Percentiles rank a stretch among this genome's conserved stretches.
Conservation (phyloP, 2,113 vertebrate genomes). For the Zapus hudsonius region DNA sequence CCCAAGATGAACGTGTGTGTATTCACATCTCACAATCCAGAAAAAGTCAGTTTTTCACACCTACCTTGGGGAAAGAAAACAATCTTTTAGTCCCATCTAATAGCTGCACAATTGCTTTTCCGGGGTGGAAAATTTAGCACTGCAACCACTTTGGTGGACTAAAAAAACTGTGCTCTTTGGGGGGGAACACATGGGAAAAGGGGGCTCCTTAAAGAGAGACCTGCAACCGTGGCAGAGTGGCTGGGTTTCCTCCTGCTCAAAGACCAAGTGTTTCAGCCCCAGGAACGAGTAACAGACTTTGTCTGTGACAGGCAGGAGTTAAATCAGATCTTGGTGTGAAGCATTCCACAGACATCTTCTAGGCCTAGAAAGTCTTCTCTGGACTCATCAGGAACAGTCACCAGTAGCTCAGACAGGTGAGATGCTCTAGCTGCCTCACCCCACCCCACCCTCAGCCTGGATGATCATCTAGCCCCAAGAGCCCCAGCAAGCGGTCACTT, state of each 20-base stretch:
- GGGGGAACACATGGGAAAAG: not conserved
- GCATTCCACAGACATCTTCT: fast-evolving
- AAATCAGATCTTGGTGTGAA: not conserved
- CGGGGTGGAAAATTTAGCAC: not conserved
- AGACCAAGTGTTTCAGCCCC: fast-evolving
- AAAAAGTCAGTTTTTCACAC: not conserved
- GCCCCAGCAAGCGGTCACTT: not conserved
- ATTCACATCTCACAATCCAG: not conserved
- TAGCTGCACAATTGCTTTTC: not conserved
- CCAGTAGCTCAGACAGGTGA: not conserved
- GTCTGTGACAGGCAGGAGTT: not conserved
- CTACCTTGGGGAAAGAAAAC: not conserved
- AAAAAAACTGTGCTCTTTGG: not conserved
- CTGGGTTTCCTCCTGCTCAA: not conserved
- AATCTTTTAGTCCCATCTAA: not conserved
- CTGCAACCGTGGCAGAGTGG: not conserved
- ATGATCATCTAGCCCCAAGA: not conserved
- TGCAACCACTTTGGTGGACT: not conserved
- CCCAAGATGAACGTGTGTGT: not conserved
- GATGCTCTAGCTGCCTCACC: too few relatives aligned
- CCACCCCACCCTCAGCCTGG: fast-evolving
- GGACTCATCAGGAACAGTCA: not conserved
- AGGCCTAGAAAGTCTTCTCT: not conserved
- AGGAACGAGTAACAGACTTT: not conserved
- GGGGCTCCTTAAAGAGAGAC: not conserved